These are phyloP conservation scores for Sebastes minor DNA, from an alignment of 2,797 vertebrate genomes.

Conservation along the genomic window DNA sequence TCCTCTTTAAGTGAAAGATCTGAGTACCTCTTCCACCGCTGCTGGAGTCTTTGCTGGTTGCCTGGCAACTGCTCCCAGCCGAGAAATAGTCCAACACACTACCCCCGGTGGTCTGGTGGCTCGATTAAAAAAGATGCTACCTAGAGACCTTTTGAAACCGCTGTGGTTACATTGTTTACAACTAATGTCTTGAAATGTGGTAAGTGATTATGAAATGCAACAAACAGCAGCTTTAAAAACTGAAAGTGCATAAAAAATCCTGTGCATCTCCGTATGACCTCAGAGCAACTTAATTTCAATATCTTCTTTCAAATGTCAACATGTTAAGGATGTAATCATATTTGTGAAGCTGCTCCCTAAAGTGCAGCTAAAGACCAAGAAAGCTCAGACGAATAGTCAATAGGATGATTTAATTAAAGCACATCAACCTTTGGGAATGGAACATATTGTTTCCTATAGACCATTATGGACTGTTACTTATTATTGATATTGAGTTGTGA, in stretches of 20 bases:
- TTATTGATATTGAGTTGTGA: constrained; percentile 10
- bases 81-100: neutral
- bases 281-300: neutral
- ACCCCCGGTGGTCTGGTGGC: neutral
- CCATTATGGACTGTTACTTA: neutral
- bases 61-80: neutral
- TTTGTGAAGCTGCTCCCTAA: neutral
- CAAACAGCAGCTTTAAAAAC: neutral
- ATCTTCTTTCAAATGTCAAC: constrained; percentile 39
- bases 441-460: neutral
- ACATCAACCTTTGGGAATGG: neutral
- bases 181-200: neutral
- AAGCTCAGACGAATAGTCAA: neutral
- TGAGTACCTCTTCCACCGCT: neutral
- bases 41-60: neutral
- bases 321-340: neutral
- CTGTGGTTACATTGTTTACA: neutral
- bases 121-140: neutral
- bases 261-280: neutral
- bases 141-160: neutral
- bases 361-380: constrained; percentile 31
- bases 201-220: neutral
- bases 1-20: neutral
- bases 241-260: neutral
- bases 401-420: constrained; percentile 15